Conservation (phyloP, 2,888 invertebrate genomes). For the Crepidodera aurea region DNA sequence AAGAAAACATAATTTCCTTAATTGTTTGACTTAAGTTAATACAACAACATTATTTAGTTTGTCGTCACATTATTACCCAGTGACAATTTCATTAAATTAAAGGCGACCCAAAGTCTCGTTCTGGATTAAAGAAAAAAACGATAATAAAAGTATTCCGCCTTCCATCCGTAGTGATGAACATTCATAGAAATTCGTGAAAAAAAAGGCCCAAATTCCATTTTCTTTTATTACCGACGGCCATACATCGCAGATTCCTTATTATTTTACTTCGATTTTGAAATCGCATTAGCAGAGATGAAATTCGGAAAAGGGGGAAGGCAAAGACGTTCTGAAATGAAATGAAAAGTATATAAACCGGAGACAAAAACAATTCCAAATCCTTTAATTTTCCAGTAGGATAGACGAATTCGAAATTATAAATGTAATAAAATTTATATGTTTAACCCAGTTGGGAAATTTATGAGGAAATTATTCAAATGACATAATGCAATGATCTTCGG, state of each 20-base stretch:
- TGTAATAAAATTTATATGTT: slow-evolving; percentile 2
- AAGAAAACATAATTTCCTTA: too few species aligned
- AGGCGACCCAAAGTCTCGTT: slow-evolving; percentile 1
- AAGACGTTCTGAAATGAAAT: neutral
- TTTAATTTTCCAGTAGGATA: slow-evolving; percentile 3
- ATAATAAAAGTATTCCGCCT: neutral
- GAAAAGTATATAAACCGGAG: neutral
- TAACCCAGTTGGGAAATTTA: neutral
- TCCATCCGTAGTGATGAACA: slow-evolving; percentile 1
- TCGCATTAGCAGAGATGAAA: slow-evolving; percentile 14
- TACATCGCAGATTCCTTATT: slow-evolving; percentile 15
- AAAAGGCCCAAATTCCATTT: slow-evolving; percentile 16
- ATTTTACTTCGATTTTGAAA: slow-evolving; percentile 19
- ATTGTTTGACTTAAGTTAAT: too few species aligned
- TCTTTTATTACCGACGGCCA: slow-evolving; percentile 11
- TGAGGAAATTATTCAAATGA: neutral
- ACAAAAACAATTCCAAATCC: slow-evolving; percentile 5
- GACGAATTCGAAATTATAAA: neutral
- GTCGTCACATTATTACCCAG: too few species aligned
- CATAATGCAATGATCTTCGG: too few species aligned
- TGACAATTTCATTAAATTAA: neutral
- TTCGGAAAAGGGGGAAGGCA: neutral
- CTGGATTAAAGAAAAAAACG: neutral
- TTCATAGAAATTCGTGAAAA: slow-evolving; percentile 1
- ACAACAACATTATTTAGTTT: too few species aligned